Conservation (phyloP, 92 coral and sea anemone genomes). For the Anthopleura xanthogrammica region DNA sequence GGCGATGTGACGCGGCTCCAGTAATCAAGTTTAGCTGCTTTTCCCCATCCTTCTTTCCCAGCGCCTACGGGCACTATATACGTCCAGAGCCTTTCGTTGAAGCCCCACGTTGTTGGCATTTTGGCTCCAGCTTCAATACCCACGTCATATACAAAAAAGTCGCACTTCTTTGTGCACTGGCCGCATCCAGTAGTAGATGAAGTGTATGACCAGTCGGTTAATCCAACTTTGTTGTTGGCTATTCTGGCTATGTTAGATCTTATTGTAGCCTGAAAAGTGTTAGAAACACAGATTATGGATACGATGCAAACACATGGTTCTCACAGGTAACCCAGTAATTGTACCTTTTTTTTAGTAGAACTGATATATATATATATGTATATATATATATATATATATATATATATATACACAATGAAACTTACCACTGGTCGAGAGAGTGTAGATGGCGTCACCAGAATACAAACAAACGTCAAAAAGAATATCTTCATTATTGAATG, state of each 20-base stretch:
- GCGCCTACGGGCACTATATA: constrained; percentile 13
- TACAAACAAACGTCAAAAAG: too few species aligned
- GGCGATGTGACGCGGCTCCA: constrained; percentile 26
- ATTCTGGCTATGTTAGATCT: neutral
- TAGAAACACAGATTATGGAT: too few species aligned
- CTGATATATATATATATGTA: too few species aligned
- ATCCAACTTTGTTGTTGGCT: neutral
- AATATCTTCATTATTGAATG: too few species aligned
- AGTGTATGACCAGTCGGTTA: neutral
- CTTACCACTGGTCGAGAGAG: constrained; percentile 26
- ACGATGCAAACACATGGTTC: too few species aligned
- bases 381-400: too few species aligned
- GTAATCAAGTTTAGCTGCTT: neutral
- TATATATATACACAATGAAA: constrained; percentile 9
- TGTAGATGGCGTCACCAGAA: too few species aligned
- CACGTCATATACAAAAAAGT: constrained; percentile 43
- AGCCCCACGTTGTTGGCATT: constrained; percentile 24
- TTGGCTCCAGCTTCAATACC: constrained; percentile 43
- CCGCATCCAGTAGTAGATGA: constrained; percentile 2
- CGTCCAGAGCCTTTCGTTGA: neutral
- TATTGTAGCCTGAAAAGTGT: neutral
- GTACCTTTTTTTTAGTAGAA: too few species aligned
- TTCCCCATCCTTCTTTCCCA: constrained; percentile 39
- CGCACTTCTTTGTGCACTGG: constrained; percentile 27
- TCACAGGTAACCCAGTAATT: too few species aligned